A percentile compares a stretch with the other conserved stretches of the same genome.
Conservation (phyloP, 2,113 vertebrate genomes). For the Hipposideros armiger region DNA sequence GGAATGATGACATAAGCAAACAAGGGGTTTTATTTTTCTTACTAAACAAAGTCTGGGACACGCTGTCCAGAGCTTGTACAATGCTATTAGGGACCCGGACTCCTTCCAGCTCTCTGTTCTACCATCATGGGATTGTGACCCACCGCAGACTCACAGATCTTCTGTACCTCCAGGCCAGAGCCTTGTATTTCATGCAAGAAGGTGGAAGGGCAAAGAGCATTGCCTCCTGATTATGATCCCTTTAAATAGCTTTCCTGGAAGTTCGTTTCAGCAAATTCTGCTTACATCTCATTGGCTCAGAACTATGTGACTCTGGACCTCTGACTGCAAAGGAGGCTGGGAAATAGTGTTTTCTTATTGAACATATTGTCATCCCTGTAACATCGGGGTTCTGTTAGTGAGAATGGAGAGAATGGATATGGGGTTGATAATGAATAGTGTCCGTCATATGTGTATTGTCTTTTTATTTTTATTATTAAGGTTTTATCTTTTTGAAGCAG, state of each 20-base stretch:
- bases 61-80: neutral
- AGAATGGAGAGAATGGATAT: neutral
- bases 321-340: neutral
- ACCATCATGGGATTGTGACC: neutral
- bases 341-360: neutral
- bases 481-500: neutral
- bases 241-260: neutral
- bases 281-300: neutral
- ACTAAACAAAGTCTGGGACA: conserved; percentile 1
- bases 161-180: neutral
- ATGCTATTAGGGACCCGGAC: neutral
- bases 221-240: neutral
- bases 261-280: neutral
- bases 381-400: neutral
- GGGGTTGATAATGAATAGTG: neutral
- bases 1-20: neutral
- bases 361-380: neutral
- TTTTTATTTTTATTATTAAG: neutral
- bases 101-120: neutral
- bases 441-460: neutral
- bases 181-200: neutral
- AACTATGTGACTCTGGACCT: neutral
- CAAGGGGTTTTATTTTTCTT: neutral
- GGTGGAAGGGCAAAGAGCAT: neutral
- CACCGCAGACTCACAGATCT: neutral